Conservation (phyloP, 2,888 invertebrate genomes). For the Gerris lacustris region DNA sequence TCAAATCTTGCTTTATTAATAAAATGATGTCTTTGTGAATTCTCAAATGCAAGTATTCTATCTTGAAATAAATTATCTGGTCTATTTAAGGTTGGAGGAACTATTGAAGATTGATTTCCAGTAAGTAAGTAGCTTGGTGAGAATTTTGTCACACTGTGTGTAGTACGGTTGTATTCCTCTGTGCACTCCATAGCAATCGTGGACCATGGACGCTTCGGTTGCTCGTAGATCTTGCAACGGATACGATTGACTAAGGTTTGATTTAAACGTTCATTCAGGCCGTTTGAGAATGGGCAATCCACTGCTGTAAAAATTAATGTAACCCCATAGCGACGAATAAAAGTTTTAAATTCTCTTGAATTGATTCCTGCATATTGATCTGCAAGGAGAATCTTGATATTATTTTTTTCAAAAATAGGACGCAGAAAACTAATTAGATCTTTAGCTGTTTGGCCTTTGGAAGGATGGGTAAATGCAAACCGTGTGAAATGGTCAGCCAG, state of each 20-base stretch:
- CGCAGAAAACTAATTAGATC: slow-evolving; percentile 30
- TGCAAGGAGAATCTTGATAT: slow-evolving; percentile 24
- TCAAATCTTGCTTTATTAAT: no score
- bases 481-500: slow-evolving; percentile 31
- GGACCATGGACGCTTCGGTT: slow-evolving; percentile 13
- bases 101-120: background rate
- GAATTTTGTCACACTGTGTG: slow-evolving; percentile 12
- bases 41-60: no score
- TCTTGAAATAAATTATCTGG: no score
- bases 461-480: slow-evolving; percentile 30
- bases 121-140: slow-evolving; percentile 8
- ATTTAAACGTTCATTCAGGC: slow-evolving; percentile 28
- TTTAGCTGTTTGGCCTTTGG: slow-evolving; percentile 29
- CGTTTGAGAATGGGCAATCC: slow-evolving; percentile 27
- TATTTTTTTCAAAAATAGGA: background rate
- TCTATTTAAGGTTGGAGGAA: no score
- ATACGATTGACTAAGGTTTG: slow-evolving; percentile 26
- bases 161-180: slow-evolving; percentile 11
- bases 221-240: slow-evolving; percentile 26
- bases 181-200: slow-evolving; percentile 12
- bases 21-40: no score
- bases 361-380: slow-evolving; percentile 27
- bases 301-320: slow-evolving; percentile 23
- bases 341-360: slow-evolving; percentile 5
- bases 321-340: slow-evolving; percentile 23